A percentile compares a stretch with the other conserved stretches of the same genome.
Evolutionary conservation across 92 coral and sea anemone genomes (phyloP).

Genomic region (Heteractis magnifica): DNA sequence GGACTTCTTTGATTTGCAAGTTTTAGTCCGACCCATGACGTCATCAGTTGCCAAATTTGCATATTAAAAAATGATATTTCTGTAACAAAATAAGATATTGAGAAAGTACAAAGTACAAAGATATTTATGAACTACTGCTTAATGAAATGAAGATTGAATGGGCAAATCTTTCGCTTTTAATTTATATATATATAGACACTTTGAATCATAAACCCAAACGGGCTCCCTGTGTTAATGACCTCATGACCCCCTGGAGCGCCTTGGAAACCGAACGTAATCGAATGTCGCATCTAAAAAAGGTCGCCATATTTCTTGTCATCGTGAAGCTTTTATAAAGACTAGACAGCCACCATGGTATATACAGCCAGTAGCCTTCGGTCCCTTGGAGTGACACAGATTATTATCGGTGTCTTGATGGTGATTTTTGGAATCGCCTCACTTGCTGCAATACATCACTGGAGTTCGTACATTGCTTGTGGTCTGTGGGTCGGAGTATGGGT

Average conservation of each 20-base stretch:
- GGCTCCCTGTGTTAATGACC: background rate
- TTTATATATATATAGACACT: too few relatives aligned
- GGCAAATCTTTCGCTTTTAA: too few relatives aligned
- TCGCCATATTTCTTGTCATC: background rate
- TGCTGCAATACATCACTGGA: slow-evolving; percentile 8
- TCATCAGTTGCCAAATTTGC: too few relatives aligned
- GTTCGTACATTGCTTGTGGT: slow-evolving; percentile 1
- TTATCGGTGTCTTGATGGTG: slow-evolving; percentile 8
- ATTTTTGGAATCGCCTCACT: background rate
- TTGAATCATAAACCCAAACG: background rate
- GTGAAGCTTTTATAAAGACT: background rate
- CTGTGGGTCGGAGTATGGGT: slow-evolving; percentile 12
- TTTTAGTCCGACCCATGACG: too few relatives aligned
- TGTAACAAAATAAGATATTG: too few relatives aligned
- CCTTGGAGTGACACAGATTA: slow-evolving; percentile 1
- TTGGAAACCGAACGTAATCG: background rate
- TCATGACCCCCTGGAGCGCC: background rate
- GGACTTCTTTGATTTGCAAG: too few relatives aligned
- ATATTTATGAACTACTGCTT: too few relatives aligned
- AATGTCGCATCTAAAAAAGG: background rate
- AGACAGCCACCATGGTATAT: background rate
- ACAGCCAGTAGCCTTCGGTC: background rate
- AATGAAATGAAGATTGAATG: too few relatives aligned
- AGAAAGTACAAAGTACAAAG: too few relatives aligned
- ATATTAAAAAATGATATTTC: too few relatives aligned